Evolutionary conservation across 30 jellyfish, hydroid and myxozoan genomes (phyloP).

Genomic region (Turritopsis rubra): DNA sequence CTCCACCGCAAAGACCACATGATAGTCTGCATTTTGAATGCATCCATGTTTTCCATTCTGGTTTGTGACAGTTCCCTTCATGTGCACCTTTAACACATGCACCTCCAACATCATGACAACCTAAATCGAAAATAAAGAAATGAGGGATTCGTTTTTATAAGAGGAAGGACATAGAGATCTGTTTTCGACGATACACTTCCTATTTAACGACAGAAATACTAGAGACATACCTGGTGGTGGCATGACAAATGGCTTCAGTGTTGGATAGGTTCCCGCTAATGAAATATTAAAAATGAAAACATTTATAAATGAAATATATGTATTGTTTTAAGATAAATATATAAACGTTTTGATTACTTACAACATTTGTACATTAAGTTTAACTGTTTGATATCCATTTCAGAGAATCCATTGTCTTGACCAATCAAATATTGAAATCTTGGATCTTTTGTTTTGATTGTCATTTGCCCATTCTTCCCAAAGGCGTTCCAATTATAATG

Average conservation of each 20-base stretch:
- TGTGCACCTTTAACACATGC: constrained; percentile 17
- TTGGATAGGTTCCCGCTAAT: constrained; percentile 22
- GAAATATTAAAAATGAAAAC: not conserved
- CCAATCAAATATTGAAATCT: constrained; percentile 7
- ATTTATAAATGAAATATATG: too few relatives aligned
- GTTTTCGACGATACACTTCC: not conserved
- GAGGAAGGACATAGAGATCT: too few relatives aligned
- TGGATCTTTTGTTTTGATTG: constrained; percentile 10
- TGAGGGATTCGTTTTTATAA: not conserved
- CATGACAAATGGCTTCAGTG: not conserved
- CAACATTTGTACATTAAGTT: constrained; percentile 7
- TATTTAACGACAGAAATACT: too few relatives aligned
- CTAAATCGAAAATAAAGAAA: too few relatives aligned
- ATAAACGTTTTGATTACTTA: not conserved
- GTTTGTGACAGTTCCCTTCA: constrained; percentile 22
- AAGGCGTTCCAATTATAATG: constrained; percentile 21
- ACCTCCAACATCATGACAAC: constrained; percentile 26
- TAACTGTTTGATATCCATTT: constrained; percentile 16
- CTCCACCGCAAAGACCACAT: constrained; percentile 28
- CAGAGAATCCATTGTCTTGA: constrained; percentile 9
- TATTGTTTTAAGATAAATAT: too few relatives aligned
- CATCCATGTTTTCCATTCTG: constrained; percentile 10
- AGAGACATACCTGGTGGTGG: constrained; percentile 24
- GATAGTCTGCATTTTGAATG: constrained; percentile 18
- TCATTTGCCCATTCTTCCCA: not conserved